These are phyloP conservation scores for Pinna nobilis DNA, from an alignment of 1,140 invertebrate species.

Conservation along the genomic window DNA sequence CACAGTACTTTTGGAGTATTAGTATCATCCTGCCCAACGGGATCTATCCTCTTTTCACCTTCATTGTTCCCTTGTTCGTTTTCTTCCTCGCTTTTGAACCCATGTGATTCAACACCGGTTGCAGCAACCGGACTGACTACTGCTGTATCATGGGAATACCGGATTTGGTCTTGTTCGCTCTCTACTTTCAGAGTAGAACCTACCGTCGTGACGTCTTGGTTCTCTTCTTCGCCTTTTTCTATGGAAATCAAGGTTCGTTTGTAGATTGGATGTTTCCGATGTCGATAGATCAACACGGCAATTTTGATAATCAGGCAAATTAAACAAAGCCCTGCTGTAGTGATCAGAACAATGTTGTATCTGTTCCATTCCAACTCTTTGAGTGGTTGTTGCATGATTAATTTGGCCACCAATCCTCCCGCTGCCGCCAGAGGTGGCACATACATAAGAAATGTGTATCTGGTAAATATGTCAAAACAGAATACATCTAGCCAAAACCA, in stretches of 20 bases:
- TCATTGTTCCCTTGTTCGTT: background rate
- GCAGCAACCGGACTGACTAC: slow-evolving; percentile 3
- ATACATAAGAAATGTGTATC: slow-evolving; percentile 65
- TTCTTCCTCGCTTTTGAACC: too few relatives aligned
- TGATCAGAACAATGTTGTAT: slow-evolving; percentile 1
- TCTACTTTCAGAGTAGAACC: background rate
- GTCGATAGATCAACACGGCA: slow-evolving; percentile 2
- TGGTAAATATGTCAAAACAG: slow-evolving; percentile 60
- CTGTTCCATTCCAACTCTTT: background rate
- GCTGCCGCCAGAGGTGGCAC: slow-evolving; percentile 57
- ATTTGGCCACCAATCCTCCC: slow-evolving; percentile 47
- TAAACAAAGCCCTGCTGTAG: background rate
- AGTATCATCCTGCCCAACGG: background rate
- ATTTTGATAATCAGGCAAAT: slow-evolving; percentile 8
- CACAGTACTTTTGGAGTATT: background rate
- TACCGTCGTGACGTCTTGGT: background rate
- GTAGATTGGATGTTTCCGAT: background rate
- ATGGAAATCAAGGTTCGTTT: background rate
- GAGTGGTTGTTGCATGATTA: background rate
- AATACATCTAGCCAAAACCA: slow-evolving; percentile 61
- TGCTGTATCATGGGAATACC: slow-evolving; percentile 1
- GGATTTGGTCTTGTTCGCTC: background rate
- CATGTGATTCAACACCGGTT: background rate
- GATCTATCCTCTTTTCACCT: background rate
- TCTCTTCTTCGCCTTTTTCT: background rate